Evolutionary conservation across 2,113 vertebrate genomes (phyloP).

Genomic region (Grammomys surdaster): DNA sequence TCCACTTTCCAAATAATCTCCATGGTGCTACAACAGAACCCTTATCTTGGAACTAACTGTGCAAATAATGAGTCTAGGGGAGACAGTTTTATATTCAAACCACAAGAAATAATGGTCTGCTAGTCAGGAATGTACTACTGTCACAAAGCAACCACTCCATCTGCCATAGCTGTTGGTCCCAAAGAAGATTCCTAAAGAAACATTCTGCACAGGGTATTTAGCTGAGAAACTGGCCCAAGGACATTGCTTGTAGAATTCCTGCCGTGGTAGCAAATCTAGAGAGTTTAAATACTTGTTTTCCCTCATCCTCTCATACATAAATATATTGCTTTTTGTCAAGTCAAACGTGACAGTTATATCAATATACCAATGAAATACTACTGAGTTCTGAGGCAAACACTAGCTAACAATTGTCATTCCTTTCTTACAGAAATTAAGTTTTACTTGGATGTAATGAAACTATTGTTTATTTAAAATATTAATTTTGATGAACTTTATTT

Average conservation of each 20-base stretch:
- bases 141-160: background rate
- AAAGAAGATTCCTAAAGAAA: background rate
- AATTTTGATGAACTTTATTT: constrained; percentile 4
- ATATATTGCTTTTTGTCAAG: background rate
- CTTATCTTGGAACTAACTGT: background rate
- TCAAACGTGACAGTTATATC: background rate
- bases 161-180: background rate
- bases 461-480: background rate
- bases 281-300: background rate
- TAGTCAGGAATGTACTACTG: background rate
- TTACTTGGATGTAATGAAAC: constrained; percentile 2
- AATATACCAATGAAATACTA: background rate
- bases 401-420: background rate
- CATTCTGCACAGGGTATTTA: background rate
- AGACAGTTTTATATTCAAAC: background rate
- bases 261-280: background rate
- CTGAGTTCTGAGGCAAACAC: background rate
- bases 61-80: background rate
- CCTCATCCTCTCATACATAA: background rate
- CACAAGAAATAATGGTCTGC: background rate
- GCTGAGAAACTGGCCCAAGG: background rate
- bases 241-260: background rate
- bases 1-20: background rate
- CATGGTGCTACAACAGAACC: background rate
- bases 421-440: background rate